phyloP scores from a whole-genome alignment of 2,113 vertebrate genomes.

The Seriola aureovittata region DNA sequence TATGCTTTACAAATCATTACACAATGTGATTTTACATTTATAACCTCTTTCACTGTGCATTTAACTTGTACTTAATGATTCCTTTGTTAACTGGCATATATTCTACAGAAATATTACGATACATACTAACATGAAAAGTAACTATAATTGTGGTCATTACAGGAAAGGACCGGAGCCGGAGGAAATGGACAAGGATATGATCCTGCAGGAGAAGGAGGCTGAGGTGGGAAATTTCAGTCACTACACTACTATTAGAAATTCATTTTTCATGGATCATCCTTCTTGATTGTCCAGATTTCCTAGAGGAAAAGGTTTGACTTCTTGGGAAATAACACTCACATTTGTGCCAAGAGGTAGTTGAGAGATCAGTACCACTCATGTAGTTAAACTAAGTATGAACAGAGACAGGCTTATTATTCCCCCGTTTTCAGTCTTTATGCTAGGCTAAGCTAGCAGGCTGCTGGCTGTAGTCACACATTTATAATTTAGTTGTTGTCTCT shows the following conservation, averaged over 20 bases:
- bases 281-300: neutral
- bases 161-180: conserved; percentile 94
- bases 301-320: neutral
- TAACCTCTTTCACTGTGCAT: conserved; percentile 25
- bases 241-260: neutral
- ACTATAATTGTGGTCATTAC: conserved; percentile 41
- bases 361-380: neutral
- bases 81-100: neutral
- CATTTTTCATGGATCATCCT: neutral
- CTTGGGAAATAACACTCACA: neutral
- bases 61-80: neutral
- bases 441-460: neutral
- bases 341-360: neutral
- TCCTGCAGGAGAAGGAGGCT: conserved; percentile 97
- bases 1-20: conserved; percentile 20
- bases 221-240: conserved; percentile 85
- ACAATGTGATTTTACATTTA: neutral
- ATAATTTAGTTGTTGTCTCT: neutral
- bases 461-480: neutral
- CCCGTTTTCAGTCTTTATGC: neutral
- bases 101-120: conserved; percentile 8
- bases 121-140: neutral
- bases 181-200: conserved; percentile 97
- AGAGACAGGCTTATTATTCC: too few relatives aligned
- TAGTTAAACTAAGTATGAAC: too few relatives aligned